Evolutionary conservation across 2,888 invertebrate genomes (phyloP).

Genomic region (Steinernema hermaphroditum): DNA sequence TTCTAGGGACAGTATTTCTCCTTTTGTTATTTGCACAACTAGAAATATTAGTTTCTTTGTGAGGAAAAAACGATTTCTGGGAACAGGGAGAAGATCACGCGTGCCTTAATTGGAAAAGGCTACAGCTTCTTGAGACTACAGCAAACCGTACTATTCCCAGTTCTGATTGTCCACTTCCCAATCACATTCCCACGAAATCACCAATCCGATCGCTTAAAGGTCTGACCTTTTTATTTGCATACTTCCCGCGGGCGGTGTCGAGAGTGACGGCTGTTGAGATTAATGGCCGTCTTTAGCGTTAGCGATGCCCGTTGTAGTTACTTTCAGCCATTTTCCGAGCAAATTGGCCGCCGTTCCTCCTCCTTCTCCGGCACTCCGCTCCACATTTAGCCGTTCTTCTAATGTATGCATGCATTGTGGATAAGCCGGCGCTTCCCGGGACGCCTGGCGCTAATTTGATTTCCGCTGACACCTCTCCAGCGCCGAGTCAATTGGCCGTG

Average conservation of each 20-base stretch:
- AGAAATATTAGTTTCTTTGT: too few species aligned
- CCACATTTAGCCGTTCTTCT: neutral
- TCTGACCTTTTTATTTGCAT: slow-evolving; percentile 25
- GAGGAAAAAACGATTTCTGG: too few species aligned
- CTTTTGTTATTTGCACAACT: too few species aligned
- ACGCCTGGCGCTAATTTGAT: slow-evolving; percentile 5
- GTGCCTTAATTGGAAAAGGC: neutral
- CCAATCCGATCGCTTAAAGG: neutral
- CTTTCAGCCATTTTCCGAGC: neutral
- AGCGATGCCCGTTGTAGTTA: neutral
- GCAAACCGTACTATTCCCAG: neutral
- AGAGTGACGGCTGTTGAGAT: slow-evolving; percentile 27
- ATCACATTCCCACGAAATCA: neutral
- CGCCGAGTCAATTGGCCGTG: slow-evolving; percentile 8
- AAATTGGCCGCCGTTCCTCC: neutral
- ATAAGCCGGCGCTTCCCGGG: neutral
- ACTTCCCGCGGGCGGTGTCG: neutral
- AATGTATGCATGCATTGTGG: slow-evolving; percentile 24
- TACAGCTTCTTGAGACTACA: neutral
- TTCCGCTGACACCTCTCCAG: slow-evolving; percentile 21
- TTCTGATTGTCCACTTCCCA: neutral
- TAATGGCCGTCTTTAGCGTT: slow-evolving; percentile 16
- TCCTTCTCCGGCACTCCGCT: neutral
- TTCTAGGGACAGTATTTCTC: too few species aligned
- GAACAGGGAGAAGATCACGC: neutral